Evolutionary conservation across 2,888 invertebrate species (phyloP), one percentile per base, ranked within the genome.

Genomic region (Byasa hedistus): DNA sequence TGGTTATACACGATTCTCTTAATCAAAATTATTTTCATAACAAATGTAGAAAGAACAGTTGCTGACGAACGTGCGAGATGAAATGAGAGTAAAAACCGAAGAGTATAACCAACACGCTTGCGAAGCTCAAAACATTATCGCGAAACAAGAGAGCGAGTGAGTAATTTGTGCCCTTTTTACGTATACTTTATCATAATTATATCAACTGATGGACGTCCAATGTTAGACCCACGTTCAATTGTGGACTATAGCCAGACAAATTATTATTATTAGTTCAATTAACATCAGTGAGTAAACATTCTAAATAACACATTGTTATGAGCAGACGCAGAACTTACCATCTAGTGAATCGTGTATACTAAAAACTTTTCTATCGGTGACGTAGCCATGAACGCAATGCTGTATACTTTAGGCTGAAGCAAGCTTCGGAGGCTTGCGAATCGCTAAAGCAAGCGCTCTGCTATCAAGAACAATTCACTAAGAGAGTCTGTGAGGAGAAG

Each of bases 111-210:
- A 61, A 22, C 76, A 79, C 54, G 73, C 69, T 15, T 55, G 66
- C 1, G 78, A 79, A 23, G 73, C 78, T 65, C 75, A 74, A 17
- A 76, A 72, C 39, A 66, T 65, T 0, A 65, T 80, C 17, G 56
- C 64, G 8, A 75, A 76, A 57, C 73, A 74, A 59, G 79, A 82
- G 15, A 78, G 75, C 62, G 75, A 79, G 82, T 83, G 69, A 76
- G 78, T 22, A 36, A 27, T 17, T 15, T 57, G 17, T 48, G 17
- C 39, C 7, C n/a, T n/a, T n/a, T n/a, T n/a, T n/a, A n/a, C n/a
- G n/a, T n/a, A n/a, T n/a, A n/a, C n/a, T n/a, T n/a, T n/a, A n/a
- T n/a, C n/a, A n/a, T n/a, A n/a, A n/a, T n/a, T n/a, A n/a, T n/a
- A n/a, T n/a, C n/a, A n/a, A n/a, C n/a, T n/a, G n/a, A n/a, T n/a